Percentiles rank a stretch among this genome's conserved stretches.
These are phyloP conservation scores for Anableps anableps DNA, from an alignment of 2,797 vertebrate species.

Conservation along the genomic window DNA sequence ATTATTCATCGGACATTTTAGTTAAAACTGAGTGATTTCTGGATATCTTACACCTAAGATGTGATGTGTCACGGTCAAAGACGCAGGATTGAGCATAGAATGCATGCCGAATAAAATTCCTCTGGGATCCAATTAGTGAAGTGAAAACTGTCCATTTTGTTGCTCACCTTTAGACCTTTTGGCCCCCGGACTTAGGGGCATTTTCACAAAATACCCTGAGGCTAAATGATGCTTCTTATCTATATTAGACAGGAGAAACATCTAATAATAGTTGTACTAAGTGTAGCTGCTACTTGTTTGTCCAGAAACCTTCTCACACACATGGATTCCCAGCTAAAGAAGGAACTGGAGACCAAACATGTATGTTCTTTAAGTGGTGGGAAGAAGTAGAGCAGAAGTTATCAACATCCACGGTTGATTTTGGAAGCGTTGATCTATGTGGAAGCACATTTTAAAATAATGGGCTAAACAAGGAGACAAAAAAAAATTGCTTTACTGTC, in stretches of 20 bases:
- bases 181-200: not conserved
- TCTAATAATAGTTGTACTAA: not conserved
- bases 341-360: too few relatives aligned
- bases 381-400: not conserved
- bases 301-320: not conserved
- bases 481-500: not conserved
- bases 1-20: not conserved
- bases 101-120: not conserved
- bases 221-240: slow-evolving; percentile 5
- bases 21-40: not conserved
- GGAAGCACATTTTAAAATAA: not conserved
- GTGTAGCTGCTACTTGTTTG: not conserved
- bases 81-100: not conserved
- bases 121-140: not conserved
- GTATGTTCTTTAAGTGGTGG: too few relatives aligned
- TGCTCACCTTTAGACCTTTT: not conserved
- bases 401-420: not conserved
- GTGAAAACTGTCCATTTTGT: not conserved
- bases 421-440: not conserved
- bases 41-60: not conserved
- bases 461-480: not conserved
- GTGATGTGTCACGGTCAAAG: not conserved
- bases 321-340: not conserved
- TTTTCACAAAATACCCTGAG: not conserved
- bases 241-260: not conserved